Conservation (phyloP, 2,888 invertebrate genomes). For the Brassicogethes aeneus region DNA sequence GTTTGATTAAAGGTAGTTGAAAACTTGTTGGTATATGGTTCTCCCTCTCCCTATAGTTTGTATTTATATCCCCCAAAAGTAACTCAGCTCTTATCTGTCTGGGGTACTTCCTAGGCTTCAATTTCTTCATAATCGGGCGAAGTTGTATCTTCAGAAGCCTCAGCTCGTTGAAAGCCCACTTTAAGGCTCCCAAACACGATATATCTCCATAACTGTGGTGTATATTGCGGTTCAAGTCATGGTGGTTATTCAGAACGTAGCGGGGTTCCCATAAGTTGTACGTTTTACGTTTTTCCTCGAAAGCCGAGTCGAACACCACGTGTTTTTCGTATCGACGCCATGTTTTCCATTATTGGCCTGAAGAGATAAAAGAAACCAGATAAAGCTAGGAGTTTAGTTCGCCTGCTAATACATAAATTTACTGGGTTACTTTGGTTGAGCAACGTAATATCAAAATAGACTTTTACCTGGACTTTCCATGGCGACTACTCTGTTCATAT, state of each 20-base stretch:
- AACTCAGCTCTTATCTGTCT: conserved; percentile 37
- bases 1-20: conserved; percentile 44
- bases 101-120: conserved; percentile 16
- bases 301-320: conserved; percentile 27
- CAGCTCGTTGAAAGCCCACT: conserved; percentile 47
- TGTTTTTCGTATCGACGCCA: conserved; percentile 35
- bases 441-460: too few relatives aligned
- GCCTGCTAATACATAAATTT: too few relatives aligned
- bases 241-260: conserved; percentile 19
- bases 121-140: conserved; percentile 25
- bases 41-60: conserved; percentile 36
- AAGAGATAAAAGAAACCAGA: too few relatives aligned
- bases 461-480: conserved; percentile 40
- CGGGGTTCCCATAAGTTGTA: conserved; percentile 24
- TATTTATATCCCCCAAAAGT: conserved; percentile 46
- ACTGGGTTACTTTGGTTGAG: too few relatives aligned
- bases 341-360: conserved; percentile 31
- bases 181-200: conserved; percentile 43
- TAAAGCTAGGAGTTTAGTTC: too few relatives aligned
- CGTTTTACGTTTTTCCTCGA: conserved; percentile 21
- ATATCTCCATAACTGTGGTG: conserved; percentile 30
- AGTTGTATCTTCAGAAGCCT: conserved; percentile 45
- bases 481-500: conserved; percentile 31
- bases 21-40: conserved; percentile 46
- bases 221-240: conserved; percentile 21